Evolutionary conservation across 1,140 invertebrate genomes (phyloP), one percentile per base, ranked within the genome.

Genomic region (Drosophila sulfurigaster): DNA sequence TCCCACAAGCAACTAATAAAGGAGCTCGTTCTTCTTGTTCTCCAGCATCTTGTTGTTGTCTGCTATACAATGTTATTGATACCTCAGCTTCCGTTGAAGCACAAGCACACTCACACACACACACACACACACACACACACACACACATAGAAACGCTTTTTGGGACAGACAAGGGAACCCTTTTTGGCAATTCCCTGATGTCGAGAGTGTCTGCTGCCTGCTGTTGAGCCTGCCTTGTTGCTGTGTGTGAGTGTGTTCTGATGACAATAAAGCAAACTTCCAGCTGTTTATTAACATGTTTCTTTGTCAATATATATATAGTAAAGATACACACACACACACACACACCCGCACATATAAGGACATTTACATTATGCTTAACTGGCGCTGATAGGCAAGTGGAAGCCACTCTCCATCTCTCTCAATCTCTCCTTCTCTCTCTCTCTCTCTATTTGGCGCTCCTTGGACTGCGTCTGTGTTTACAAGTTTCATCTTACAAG

Each of bases 221-320:
- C 10, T 8, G 38, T 41, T 41, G 38, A 41, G 38, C 38, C 38
- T 41, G 38, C 11, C 38, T 25, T 25, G 20, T 25, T 25, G 4
- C 38, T 41, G 38, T 66, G 71, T 63, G 48, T 65, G 49, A 71
- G 56, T 48, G 51, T 78, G 63, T 75, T 74, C 79, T 81, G 75
- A 77, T 81, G 85, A 89, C 86, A 89, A 90, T 89, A 89, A 89
- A 89, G 85, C 81, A 81, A 83, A 89, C 85, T 81, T 83, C 66
- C 85, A 89, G 85, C 85, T 89, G 85, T 89, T 89, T 89, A 89
- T 89, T 89, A 89, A 85, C 85, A 89, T 89, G 85, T 89, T 89
- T 85, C 85, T 81, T 86, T 80, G 80, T 78, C 79, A 80, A 87
- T 87, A 87, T 74, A 72, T 32, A 65, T 43, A 43, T 43, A 43